Evolutionary conservation across 2,113 vertebrate genomes (phyloP), one percentile per base, ranked within the genome.

Genomic region (Ptilonorhynchus violaceus): DNA sequence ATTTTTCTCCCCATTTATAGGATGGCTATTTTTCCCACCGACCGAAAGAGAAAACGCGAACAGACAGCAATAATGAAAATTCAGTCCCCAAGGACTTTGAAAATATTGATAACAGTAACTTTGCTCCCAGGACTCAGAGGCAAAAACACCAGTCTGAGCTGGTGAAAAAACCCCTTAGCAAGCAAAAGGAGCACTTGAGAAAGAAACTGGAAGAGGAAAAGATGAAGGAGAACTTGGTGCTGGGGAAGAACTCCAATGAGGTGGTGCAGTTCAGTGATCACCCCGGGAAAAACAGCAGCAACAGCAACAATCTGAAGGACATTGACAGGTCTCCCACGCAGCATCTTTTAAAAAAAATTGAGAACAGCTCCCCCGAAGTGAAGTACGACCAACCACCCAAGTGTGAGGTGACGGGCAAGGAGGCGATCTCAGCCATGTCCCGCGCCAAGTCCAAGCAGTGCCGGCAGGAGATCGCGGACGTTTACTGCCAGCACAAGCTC

Each of bases 11-110:
- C 94, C 91, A 62, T 84, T 96, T 94, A 7, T 97, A 99, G 99
- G 99, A 99, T 18, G 99, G 99, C 85, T 99, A 99, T 97, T 98
- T 99, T 97, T 99, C 99, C 82, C 99, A 99, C 94, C 98, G 99
- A 23, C 99, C 99, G 1, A 99, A 99, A 89, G 99, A 99, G 98
- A 98, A 98, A 98, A 98, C 92, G 22, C 97, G 98, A 31, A 99
- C 99, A 1, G 99, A 99, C 98, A 99, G 99, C 98, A 99, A 99
- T 98, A 99, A 99, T 4, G 99, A 99, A 96, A 99, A 99, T 94
- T 99, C 99, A 0, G 99, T 99, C 39, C 99, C 99, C 84, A 99
- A 99, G 97, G 99, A 99, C 96, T 99, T 99, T 94, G 99, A 99
- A 97, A 99, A 98, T 42, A 98, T 99, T 77, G 99, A 99, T 98